Percentiles rank a stretch among this genome's conserved stretches.
Conservation (phyloP, 2,797 vertebrate genomes). For the Pseudomugil tenellus region DNA sequence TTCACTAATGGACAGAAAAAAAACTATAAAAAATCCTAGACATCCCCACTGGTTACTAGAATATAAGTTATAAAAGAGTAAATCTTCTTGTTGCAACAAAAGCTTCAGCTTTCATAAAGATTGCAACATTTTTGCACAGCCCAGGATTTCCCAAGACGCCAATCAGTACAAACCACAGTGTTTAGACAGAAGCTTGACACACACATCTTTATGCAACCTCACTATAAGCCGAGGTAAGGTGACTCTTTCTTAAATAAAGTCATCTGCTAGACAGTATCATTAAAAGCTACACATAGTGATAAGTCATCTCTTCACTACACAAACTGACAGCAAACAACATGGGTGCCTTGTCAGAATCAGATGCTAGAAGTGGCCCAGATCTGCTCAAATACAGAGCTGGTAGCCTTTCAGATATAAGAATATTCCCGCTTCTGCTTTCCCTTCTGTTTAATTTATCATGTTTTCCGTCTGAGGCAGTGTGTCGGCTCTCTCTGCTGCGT, state of each 20-base stretch:
- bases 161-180: slow-evolving; percentile 49
- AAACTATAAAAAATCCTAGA: not conserved
- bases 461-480: slow-evolving; percentile 21
- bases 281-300: slow-evolving; percentile 47
- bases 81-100: not conserved
- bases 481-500: slow-evolving; percentile 35
- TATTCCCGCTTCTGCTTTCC: not conserved
- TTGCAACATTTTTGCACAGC: slow-evolving; percentile 50
- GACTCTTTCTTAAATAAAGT: slow-evolving; percentile 55
- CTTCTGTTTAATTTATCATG: slow-evolving; percentile 8
- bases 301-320: slow-evolving; percentile 31
- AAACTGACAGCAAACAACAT: slow-evolving; percentile 28
- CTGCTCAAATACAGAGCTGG: slow-evolving; percentile 1
- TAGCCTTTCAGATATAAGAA: not conserved
- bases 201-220: slow-evolving; percentile 31
- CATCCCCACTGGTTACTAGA: not conserved
- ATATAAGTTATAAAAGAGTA: slow-evolving; percentile 19
- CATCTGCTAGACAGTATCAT: slow-evolving; percentile 64
- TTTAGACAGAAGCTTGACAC: slow-evolving; percentile 33
- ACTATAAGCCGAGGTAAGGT: slow-evolving; percentile 49
- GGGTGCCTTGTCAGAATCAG: slow-evolving; percentile 31
- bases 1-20: not conserved
- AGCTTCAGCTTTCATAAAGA: slow-evolving; percentile 14
- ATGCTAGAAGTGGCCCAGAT: slow-evolving; percentile 7
- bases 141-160: slow-evolving; percentile 50